phyloP scores from a whole-genome alignment of 2,888 invertebrate genomes.

The Aplocera efformata region DNA sequence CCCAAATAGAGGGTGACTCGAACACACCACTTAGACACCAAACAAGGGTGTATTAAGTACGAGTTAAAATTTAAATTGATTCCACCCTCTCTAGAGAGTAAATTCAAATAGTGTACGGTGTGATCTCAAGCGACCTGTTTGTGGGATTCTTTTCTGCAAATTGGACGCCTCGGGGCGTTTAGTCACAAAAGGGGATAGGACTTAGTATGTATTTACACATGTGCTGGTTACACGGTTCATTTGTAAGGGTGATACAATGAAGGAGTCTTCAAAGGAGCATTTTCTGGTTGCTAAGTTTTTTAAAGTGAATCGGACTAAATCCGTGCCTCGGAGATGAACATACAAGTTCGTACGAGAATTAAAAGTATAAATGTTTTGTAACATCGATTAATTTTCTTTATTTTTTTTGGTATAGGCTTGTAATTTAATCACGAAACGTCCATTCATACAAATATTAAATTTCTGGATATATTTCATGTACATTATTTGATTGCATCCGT shows the following conservation, averaged over 20 bases:
- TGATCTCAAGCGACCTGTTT: constrained; percentile 75
- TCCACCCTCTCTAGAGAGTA: constrained; percentile 69
- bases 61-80: constrained; percentile 81
- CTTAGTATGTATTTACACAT: constrained; percentile 44
- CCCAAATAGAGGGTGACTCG: constrained; percentile 74
- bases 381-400: no score
- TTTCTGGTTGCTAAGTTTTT: constrained; percentile 14
- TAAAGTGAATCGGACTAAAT: not conserved
- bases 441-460: no score
- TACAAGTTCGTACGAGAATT: no score
- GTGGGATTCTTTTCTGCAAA: constrained; percentile 77
- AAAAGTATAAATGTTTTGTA: no score
- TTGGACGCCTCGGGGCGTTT: constrained; percentile 74
- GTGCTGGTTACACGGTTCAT: constrained; percentile 62
- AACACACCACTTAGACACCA: constrained; percentile 81
- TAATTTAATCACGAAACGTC: no score
- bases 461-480: no score
- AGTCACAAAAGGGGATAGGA: constrained; percentile 56
- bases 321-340: no score
- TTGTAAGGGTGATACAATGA: constrained; percentile 42
- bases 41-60: constrained; percentile 80
- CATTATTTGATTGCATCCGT: no score
- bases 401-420: no score
- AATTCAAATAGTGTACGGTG: constrained; percentile 78
- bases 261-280: constrained; percentile 13